A percentile compares a stretch with the other conserved stretches of the same genome.
Conservation (phyloP, 2,113 vertebrate genomes). For the Nematolebias whitei region DNA sequence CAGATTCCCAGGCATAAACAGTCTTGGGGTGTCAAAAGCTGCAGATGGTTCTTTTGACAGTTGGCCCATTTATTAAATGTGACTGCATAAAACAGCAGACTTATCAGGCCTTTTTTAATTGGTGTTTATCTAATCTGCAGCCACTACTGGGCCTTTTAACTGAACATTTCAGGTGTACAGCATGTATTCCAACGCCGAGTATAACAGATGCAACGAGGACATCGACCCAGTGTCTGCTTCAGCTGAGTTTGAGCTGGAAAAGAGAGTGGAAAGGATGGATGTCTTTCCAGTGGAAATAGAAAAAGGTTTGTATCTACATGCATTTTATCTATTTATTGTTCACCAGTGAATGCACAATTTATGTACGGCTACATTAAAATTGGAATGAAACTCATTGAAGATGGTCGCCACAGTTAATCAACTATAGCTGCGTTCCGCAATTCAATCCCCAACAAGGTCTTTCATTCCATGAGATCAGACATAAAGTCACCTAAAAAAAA, state of each 20-base stretch:
- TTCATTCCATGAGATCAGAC: too few species aligned
- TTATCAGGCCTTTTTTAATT: neutral
- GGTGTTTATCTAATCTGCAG: slow-evolving; percentile 6
- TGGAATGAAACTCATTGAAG: too few species aligned
- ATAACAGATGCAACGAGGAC: slow-evolving; percentile 88
- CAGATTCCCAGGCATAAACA: slow-evolving; percentile 50
- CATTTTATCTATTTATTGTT: neutral
- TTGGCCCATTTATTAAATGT: slow-evolving; percentile 8
- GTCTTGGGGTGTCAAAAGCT: slow-evolving; percentile 45
- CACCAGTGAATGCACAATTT: too few species aligned
- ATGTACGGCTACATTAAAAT: too few species aligned
- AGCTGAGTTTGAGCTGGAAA: slow-evolving; percentile 91
- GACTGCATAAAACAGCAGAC: neutral
- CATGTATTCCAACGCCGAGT: slow-evolving; percentile 88
- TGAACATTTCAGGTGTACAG: slow-evolving; percentile 73
- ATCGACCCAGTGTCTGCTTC: slow-evolving; percentile 91
- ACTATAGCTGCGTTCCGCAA: too few species aligned
- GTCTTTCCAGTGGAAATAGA: slow-evolving; percentile 89
- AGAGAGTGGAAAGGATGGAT: slow-evolving; percentile 91
- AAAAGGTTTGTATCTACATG: slow-evolving; percentile 79
- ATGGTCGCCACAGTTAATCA: too few species aligned
- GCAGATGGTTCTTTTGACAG: slow-evolving; percentile 36
- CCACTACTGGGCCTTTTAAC: neutral
- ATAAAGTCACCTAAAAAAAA: too few species aligned
- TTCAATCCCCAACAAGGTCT: too few species aligned